Conservation (phyloP, 2,888 invertebrate genomes). For the Andrena camellia region DNA sequence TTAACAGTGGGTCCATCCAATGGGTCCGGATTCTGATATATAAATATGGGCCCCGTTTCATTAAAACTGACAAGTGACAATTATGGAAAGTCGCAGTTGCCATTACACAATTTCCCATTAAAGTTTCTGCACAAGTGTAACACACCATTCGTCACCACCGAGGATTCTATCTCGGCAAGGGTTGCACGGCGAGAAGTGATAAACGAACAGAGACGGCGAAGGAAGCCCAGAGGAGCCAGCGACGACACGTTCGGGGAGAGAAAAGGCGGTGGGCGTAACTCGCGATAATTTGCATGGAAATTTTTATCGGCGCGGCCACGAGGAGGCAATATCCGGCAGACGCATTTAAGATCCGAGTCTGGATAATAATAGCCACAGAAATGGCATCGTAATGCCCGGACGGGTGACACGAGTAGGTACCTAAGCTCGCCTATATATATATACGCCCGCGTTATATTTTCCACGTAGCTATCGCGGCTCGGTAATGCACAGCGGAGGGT, state of each 20-base stretch:
- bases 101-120: no score
- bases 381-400: constrained; percentile 69
- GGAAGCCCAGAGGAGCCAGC: constrained; percentile 1
- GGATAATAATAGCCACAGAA: constrained; percentile 78
- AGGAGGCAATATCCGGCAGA: constrained; percentile 82
- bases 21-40: no score
- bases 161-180: neutral
- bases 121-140: neutral
- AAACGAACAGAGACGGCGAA: neutral
- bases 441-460: constrained; percentile 69
- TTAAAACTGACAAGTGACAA: no score
- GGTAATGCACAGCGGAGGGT: constrained; percentile 58
- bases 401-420: constrained; percentile 68
- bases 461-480: constrained; percentile 68
- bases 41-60: no score
- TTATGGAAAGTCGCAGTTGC: no score
- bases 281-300: constrained; percentile 83
- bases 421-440: constrained; percentile 49
- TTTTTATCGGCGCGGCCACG: constrained; percentile 78
- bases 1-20: no score
- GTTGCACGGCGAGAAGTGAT: constrained; percentile 5
- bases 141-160: neutral
- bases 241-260: constrained; percentile 4
- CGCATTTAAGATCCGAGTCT: constrained; percentile 80
- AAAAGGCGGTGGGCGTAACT: constrained; percentile 77